Percentiles rank a stretch among this genome's conserved stretches.
Conservation (phyloP, 2,888 invertebrate genomes). For the Trissonchulus sp. region DNA sequence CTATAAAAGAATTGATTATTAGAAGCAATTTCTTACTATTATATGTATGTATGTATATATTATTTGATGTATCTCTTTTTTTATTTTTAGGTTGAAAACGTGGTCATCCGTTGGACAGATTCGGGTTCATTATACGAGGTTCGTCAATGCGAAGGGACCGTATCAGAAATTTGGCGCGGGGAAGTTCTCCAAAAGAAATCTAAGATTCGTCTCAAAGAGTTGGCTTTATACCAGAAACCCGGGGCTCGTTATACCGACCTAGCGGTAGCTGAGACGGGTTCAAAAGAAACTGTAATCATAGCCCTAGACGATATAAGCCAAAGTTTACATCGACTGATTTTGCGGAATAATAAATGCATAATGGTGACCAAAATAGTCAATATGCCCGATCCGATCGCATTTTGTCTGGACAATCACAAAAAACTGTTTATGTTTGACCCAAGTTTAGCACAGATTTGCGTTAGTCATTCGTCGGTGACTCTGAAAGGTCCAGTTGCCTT, state of each 20-base stretch:
- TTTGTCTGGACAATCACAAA: constrained; percentile 14
- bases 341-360: constrained; percentile 24
- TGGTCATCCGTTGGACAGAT: background rate
- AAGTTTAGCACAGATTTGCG: background rate
- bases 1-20: too few relatives aligned
- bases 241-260: constrained; percentile 13
- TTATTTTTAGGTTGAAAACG: background rate
- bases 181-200: constrained; percentile 15
- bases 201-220: constrained; percentile 26
- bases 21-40: too few relatives aligned
- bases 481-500: constrained; percentile 2
- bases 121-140: constrained; percentile 22
- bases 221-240: constrained; percentile 25
- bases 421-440: constrained; percentile 30
- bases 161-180: constrained; percentile 31
- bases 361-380: constrained; percentile 17
- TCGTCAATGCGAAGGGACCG: constrained; percentile 25
- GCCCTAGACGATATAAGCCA: constrained; percentile 20
- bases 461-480: background rate
- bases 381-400: constrained; percentile 23
- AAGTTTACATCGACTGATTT: constrained; percentile 13
- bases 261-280: constrained; percentile 8
- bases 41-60: too few relatives aligned
- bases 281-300: constrained; percentile 21
- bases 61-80: too few relatives aligned